Evolutionary conservation across 2,888 invertebrate species (phyloP).

Genomic region (Caenorhabditis auriculariae): DNA sequence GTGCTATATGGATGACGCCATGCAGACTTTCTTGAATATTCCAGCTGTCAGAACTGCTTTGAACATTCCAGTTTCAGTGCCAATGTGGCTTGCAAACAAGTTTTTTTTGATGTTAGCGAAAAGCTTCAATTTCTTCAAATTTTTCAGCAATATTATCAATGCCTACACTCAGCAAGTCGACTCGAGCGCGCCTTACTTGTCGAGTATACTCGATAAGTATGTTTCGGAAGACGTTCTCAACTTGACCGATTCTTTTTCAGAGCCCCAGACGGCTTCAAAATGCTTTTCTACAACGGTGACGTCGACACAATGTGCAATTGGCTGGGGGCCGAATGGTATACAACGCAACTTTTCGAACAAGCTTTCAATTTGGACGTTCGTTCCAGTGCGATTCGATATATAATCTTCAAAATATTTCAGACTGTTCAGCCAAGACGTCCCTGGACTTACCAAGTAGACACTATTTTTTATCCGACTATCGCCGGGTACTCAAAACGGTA

Average conservation of each 20-base stretch:
- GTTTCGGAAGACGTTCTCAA: background rate
- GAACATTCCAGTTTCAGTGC: constrained; percentile 40
- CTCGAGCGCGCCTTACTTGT: constrained; percentile 12
- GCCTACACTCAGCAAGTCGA: constrained; percentile 33
- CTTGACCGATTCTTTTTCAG: constrained; percentile 7
- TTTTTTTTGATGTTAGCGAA: constrained; percentile 2
- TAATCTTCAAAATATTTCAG: constrained; percentile 1
- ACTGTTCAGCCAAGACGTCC: constrained; percentile 7
- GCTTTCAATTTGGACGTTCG: constrained; percentile 1
- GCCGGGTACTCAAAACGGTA: constrained; percentile 29
- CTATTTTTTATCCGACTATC: constrained; percentile 9
- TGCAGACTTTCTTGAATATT: constrained; percentile 47
- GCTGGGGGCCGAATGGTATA: constrained; percentile 35
- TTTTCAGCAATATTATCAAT: constrained; percentile 31
- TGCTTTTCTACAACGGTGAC: constrained; percentile 34
- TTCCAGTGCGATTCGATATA: background rate
- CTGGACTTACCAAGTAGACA: constrained; percentile 25
- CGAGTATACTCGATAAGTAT: constrained; percentile 23
- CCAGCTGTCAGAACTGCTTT: constrained; percentile 48
- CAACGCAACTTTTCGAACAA: constrained; percentile 6
- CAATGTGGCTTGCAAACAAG: constrained; percentile 21
- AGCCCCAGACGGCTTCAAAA: constrained; percentile 17
- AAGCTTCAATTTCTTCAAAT: too few relatives aligned
- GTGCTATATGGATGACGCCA: constrained; percentile 47
- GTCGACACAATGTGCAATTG: constrained; percentile 39